Percentiles rank a stretch among this genome's conserved stretches.
phyloP scores from a whole-genome alignment of 2,113 vertebrate genomes.

The Clarias batrachus region DNA sequence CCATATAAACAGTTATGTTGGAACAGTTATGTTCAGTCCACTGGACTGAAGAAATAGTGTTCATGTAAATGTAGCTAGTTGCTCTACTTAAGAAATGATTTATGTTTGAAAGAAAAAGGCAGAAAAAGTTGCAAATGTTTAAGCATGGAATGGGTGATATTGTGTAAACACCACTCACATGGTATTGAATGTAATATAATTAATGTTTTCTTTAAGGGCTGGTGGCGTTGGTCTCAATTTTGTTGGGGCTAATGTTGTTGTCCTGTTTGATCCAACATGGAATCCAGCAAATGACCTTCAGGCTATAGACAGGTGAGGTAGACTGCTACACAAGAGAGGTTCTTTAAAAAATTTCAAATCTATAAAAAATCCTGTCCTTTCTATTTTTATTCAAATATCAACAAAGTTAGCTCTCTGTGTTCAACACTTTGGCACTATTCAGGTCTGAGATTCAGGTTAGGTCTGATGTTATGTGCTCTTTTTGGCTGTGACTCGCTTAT shows the following conservation, averaged over 20 bases:
- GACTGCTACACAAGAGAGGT: background rate
- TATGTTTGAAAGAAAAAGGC: background rate
- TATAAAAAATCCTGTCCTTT: background rate
- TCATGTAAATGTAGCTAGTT: too few relatives aligned
- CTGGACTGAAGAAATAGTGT: too few relatives aligned
- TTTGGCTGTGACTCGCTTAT: background rate
- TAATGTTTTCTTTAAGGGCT: constrained; percentile 75
- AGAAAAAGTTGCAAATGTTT: background rate
- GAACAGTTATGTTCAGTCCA: too few relatives aligned
- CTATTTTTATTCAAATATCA: background rate
- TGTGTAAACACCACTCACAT: background rate
- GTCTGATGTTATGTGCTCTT: background rate
- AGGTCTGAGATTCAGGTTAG: background rate
- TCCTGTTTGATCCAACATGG: constrained; percentile 96
- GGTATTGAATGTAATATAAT: background rate
- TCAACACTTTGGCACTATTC: background rate
- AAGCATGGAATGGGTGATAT: background rate
- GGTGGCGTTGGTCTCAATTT: constrained; percentile 96
- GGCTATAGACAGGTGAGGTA: constrained; percentile 87
- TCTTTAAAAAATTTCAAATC: background rate
- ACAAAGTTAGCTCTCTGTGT: background rate
- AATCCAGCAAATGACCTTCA: constrained; percentile 98
- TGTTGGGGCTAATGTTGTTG: constrained; percentile 91
- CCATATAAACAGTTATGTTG: too few relatives aligned
- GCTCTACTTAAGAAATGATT: background rate